Percentiles rank a stretch among this genome's conserved stretches.
Conservation (phyloP, 2,113 vertebrate species). For the Siniperca knerii region DNA sequence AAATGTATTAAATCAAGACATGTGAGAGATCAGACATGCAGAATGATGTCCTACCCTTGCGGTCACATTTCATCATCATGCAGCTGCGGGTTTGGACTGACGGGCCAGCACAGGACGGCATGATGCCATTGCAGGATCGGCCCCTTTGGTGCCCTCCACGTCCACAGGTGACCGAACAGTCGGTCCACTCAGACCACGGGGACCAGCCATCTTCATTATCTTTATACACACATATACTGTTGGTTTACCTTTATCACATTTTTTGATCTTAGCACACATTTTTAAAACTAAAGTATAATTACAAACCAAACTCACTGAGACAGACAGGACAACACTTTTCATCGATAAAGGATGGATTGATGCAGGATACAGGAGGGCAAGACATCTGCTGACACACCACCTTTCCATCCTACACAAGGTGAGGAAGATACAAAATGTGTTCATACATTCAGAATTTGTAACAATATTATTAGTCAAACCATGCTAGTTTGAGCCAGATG, state of each 20-base stretch:
- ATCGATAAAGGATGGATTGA: slow-evolving; percentile 88
- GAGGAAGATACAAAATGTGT: slow-evolving; percentile 12
- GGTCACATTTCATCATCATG: slow-evolving; percentile 90
- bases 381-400: slow-evolving; percentile 92
- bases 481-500: slow-evolving; percentile 53
- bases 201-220: slow-evolving; percentile 93
- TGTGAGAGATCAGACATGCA: slow-evolving; percentile 19
- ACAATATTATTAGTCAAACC: slow-evolving; percentile 6
- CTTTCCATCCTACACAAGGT: slow-evolving; percentile 87
- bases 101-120: slow-evolving; percentile 89
- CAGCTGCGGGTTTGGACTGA: slow-evolving; percentile 96
- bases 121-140: slow-evolving; percentile 92
- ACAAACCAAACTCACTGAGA: slow-evolving; percentile 85
- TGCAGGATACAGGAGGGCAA: slow-evolving; percentile 91
- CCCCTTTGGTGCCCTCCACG: slow-evolving; percentile 94
- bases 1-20: slow-evolving; percentile 12
- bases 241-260: neutral
- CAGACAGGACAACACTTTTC: slow-evolving; percentile 94
- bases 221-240: slow-evolving; percentile 28
- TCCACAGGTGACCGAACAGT: slow-evolving; percentile 93
- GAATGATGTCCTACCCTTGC: slow-evolving; percentile 85
- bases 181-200: slow-evolving; percentile 97
- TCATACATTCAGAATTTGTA: slow-evolving; percentile 33
- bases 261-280: neutral
- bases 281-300: neutral